Percentiles rank a stretch among this genome's conserved stretches.
Evolutionary conservation across 2,888 invertebrate genomes (phyloP).

Genomic region (Mallateleia sp.): DNA sequence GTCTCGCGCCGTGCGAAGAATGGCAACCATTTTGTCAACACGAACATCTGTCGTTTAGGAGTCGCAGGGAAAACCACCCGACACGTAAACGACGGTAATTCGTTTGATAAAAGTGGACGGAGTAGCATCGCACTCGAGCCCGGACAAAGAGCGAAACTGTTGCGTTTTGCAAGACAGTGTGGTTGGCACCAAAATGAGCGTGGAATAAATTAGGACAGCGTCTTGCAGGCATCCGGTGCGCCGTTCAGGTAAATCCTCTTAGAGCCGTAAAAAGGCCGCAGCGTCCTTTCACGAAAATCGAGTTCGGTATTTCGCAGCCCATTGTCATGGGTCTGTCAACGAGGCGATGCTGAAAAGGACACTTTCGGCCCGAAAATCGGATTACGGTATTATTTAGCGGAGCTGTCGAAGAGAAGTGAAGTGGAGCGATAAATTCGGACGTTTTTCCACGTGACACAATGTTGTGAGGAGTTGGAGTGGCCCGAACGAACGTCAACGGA

Average conservation of each 20-base stretch:
- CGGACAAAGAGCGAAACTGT: conserved; percentile 68
- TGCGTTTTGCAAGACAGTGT: conserved; percentile 75
- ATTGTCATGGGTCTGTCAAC: conserved; percentile 89
- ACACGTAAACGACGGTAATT: no score
- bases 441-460: conserved; percentile 60
- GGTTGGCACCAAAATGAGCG: conserved; percentile 68
- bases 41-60: no score
- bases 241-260: conserved; percentile 87
- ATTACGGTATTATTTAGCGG: conserved; percentile 87
- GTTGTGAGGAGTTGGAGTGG: conserved; percentile 44
- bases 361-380: conserved; percentile 86
- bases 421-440: conserved; percentile 81
- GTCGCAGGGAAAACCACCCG: no score
- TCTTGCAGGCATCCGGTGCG: conserved; percentile 84
- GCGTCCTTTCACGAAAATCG: conserved; percentile 72
- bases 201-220: conserved; percentile 87
- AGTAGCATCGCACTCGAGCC: background rate
- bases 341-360: conserved; percentile 84
- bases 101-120: no score
- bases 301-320: conserved; percentile 83
- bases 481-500: conserved; percentile 7
- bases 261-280: conserved; percentile 84
- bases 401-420: conserved; percentile 81
- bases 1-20: no score
- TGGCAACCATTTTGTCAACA: no score